phyloP scores from a whole-genome alignment of 1,140 invertebrate genomes.

The Microplitis mediator region DNA sequence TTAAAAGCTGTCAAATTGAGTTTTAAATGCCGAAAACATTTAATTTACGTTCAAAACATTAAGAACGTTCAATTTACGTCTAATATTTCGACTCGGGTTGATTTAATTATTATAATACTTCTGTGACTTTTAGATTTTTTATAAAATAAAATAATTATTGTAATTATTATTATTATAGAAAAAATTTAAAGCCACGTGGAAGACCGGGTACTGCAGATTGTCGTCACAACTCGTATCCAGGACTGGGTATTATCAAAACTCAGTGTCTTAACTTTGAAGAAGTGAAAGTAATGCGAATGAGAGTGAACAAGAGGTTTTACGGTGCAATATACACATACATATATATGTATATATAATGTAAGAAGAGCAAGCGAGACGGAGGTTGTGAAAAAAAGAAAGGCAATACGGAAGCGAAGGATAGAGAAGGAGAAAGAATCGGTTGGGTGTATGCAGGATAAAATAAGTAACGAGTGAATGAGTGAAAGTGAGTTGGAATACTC shows the following conservation, averaged over 20 bases:
- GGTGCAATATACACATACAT: too few species aligned
- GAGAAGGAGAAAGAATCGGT: slow-evolving; percentile 23
- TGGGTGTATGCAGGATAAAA: slow-evolving; percentile 36
- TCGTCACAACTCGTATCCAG: too few species aligned
- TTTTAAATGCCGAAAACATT: too few species aligned
- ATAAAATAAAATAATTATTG: too few species aligned
- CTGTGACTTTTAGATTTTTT: too few species aligned
- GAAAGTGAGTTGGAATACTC: slow-evolving; percentile 54
- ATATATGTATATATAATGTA: not conserved
- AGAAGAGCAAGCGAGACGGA: slow-evolving; percentile 13
- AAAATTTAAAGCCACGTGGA: not conserved
- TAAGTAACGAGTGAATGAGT: slow-evolving; percentile 50
- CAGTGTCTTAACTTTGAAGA: slow-evolving; percentile 28
- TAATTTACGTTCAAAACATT: too few species aligned
- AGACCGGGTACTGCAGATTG: not conserved
- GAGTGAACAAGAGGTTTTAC: not conserved
- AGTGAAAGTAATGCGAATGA: slow-evolving; percentile 46
- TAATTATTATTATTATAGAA: too few species aligned
- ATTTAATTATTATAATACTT: too few species aligned
- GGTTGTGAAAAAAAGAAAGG: slow-evolving; percentile 10
- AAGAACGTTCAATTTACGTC: too few species aligned
- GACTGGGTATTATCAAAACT: too few species aligned
- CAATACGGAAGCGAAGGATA: slow-evolving; percentile 6
- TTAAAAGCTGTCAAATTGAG: too few species aligned
- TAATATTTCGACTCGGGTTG: too few species aligned